Percentiles rank a stretch among this genome's conserved stretches.
phyloP scores from a whole-genome alignment of 2,888 invertebrate species.

The Mantis religiosa region DNA sequence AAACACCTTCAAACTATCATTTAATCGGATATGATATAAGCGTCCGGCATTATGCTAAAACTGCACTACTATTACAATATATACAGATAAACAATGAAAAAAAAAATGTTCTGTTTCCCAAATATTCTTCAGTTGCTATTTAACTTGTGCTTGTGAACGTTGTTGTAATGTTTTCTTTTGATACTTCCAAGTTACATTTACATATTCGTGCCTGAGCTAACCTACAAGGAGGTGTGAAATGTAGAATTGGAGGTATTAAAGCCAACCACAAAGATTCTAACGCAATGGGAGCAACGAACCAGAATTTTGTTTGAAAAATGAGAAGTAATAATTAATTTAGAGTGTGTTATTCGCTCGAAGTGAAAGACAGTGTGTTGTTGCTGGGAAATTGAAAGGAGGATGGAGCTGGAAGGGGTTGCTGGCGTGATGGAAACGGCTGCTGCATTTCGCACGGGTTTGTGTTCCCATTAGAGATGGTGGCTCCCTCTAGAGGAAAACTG shows the following conservation, averaged over 20 bases:
- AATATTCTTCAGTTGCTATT: too few species aligned
- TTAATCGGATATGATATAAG: too few species aligned
- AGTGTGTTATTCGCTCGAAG: neutral
- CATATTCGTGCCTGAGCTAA: neutral
- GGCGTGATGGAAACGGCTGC: neutral
- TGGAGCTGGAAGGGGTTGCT: neutral
- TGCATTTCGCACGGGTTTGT: neutral
- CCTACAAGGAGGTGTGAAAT: neutral
- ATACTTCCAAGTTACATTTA: neutral
- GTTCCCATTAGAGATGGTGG: neutral
- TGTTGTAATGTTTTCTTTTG: too few species aligned
- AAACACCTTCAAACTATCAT: too few species aligned
- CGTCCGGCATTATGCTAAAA: too few species aligned
- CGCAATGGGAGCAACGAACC: neutral
- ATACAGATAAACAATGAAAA: too few species aligned
- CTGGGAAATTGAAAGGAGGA: neutral
- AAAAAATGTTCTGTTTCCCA: too few species aligned
- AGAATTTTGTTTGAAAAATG: neutral
- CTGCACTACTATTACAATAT: too few species aligned
- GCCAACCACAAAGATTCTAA: neutral
- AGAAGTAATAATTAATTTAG: neutral
- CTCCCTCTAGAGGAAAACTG: neutral
- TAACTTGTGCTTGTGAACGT: too few species aligned
- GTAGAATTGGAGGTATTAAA: neutral
- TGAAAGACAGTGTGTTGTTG: neutral